phyloP scores from a whole-genome alignment of 2,888 invertebrate species.

The Entomobrya proxima region DNA sequence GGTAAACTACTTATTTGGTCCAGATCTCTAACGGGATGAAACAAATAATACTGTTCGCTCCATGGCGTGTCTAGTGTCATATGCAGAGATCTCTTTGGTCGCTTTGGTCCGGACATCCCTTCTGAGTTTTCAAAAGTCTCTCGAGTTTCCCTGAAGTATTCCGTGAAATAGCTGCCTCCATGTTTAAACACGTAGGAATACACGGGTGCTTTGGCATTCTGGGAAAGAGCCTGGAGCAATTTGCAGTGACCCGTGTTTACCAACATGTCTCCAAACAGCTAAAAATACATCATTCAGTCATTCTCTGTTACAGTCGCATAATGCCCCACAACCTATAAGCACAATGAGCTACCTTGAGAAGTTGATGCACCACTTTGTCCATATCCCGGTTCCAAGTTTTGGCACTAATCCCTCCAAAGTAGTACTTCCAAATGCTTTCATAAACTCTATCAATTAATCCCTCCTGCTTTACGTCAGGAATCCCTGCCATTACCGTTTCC shows the following conservation, averaged over 20 bases:
- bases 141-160: conserved; percentile 39
- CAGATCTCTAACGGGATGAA: conserved; percentile 48
- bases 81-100: conserved; percentile 50
- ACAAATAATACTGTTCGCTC: conserved; percentile 68
- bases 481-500: conserved; percentile 58
- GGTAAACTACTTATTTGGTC: not conserved
- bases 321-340: not conserved
- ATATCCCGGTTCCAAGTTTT: conserved; percentile 42
- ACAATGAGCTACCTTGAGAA: conserved; percentile 46
- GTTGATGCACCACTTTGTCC: conserved; percentile 51
- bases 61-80: conserved; percentile 61
- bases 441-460: conserved; percentile 67
- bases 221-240: conserved; percentile 44
- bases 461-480: conserved; percentile 51
- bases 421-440: conserved; percentile 73
- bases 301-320: not conserved
- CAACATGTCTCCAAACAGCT: conserved; percentile 72
- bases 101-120: not conserved
- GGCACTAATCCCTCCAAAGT: conserved; percentile 67
- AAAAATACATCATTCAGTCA: not conserved
- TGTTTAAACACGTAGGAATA: conserved; percentile 71
- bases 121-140: conserved; percentile 35
- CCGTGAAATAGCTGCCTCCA: conserved; percentile 37
- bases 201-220: conserved; percentile 50
- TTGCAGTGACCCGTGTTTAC: conserved; percentile 69